These are phyloP conservation scores for Pipra filicauda DNA, from an alignment of 2,113 vertebrate genomes.

Conservation along the genomic window DNA sequence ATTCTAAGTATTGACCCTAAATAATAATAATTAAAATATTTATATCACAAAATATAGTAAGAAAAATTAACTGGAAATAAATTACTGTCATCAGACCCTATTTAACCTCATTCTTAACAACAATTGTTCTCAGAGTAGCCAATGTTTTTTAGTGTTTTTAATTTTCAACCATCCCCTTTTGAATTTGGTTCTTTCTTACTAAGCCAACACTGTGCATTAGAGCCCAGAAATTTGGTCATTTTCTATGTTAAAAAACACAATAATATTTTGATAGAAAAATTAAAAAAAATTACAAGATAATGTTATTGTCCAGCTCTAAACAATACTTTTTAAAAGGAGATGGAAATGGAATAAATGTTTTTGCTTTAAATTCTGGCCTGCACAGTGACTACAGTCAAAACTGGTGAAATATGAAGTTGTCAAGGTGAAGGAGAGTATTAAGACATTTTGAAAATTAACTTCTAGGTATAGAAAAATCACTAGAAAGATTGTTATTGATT, in stretches of 20 bases:
- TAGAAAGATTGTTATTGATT: neutral
- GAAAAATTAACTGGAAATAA: neutral
- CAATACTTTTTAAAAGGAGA: neutral
- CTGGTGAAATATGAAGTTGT: neutral
- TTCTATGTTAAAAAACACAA: neutral
- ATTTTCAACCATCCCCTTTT: neutral
- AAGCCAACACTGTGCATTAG: accelerated
- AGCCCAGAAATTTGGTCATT: neutral
- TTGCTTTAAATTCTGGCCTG: neutral
- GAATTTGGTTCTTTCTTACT: neutral
- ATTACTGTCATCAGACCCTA: neutral
- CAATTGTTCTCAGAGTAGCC: neutral
- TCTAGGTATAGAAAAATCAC: neutral
- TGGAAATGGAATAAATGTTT: accelerated
- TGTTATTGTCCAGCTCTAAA: neutral
- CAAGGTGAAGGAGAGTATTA: neutral
- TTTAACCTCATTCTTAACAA: neutral
- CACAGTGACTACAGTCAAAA: neutral
- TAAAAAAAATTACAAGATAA: neutral
- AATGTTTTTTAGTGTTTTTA: neutral
- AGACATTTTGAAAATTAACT: neutral
- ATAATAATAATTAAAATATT: neutral
- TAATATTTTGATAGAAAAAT: neutral
- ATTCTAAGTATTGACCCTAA: neutral
- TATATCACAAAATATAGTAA: neutral